Evolutionary conservation across 2,888 invertebrate genomes (phyloP).

Genomic region (Gymnocheta viridis): DNA sequence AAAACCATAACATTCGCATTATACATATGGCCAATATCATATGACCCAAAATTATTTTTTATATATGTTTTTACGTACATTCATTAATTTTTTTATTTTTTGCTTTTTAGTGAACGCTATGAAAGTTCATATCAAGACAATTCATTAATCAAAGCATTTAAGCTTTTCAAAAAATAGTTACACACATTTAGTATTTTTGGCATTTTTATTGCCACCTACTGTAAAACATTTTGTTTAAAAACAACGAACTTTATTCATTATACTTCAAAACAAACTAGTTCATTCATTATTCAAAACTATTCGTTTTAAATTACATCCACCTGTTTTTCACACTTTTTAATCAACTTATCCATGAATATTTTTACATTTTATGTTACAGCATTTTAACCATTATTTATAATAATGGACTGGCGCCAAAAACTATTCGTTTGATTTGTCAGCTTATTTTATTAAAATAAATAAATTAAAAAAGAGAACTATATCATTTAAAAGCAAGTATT

Average conservation of each 20-base stretch:
- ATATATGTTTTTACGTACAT: too few relatives aligned
- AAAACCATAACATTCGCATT: too few relatives aligned
- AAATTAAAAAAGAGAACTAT: conserved; percentile 31
- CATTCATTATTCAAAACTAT: conserved; percentile 34
- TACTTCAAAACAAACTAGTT: conserved; percentile 11
- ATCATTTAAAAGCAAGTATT: conserved; percentile 33
- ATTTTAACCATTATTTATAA: conserved; percentile 38
- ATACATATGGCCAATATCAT: too few relatives aligned
- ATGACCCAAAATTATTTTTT: too few relatives aligned
- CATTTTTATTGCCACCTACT: not conserved
- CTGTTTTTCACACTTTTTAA: conserved; percentile 63
- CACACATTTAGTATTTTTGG: not conserved
- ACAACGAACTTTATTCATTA: conserved; percentile 1
- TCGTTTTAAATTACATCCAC: conserved; percentile 49
- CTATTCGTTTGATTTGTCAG: conserved; percentile 59
- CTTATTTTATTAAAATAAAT: conserved; percentile 34
- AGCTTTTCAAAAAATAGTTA: too few relatives aligned
- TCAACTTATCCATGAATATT: not conserved
- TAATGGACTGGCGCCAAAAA: conserved; percentile 67
- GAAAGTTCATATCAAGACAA: too few relatives aligned
- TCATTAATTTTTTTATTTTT: too few relatives aligned
- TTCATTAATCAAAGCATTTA: too few relatives aligned
- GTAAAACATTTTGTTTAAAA: not conserved
- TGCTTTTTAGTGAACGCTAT: too few relatives aligned
- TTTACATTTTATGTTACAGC: conserved; percentile 10